Conservation (phyloP, 2,113 vertebrate genomes). For the Phrynosoma blainvillii region DNA sequence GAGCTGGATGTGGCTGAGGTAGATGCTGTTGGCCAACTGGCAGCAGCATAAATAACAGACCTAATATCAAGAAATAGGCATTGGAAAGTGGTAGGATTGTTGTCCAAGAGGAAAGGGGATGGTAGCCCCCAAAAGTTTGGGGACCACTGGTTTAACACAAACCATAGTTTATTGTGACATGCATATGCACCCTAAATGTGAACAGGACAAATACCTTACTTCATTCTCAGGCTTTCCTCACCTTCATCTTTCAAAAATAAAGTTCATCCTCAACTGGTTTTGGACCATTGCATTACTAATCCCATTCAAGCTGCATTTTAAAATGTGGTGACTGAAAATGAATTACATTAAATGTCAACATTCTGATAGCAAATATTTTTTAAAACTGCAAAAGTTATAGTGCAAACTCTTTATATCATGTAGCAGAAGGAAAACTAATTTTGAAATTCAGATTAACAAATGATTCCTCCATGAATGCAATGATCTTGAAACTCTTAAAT, state of each 20-base stretch:
- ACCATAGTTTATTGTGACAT: neutral
- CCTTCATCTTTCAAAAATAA: neutral
- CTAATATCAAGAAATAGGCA: neutral
- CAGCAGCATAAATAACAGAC: neutral
- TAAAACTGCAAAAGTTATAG: slow-evolving; percentile 16
- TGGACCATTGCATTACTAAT: neutral
- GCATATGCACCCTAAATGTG: neutral
- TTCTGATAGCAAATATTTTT: neutral
- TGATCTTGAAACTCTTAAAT: slow-evolving; percentile 27
- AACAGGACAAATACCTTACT: neutral
- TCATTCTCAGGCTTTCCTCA: neutral
- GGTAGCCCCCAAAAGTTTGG: too few relatives aligned
- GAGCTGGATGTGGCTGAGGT: neutral
- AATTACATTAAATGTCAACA: neutral
- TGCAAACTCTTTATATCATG: neutral
- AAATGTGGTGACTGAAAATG: slow-evolving; percentile 4
- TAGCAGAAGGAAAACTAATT: slow-evolving; percentile 28
- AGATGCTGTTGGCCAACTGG: too few relatives aligned
- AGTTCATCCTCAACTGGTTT: neutral
- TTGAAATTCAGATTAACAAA: slow-evolving; percentile 13
- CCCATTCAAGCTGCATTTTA: neutral
- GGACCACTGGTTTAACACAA: neutral
- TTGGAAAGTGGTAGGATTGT: too few relatives aligned
- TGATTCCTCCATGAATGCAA: neutral
- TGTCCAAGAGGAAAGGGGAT: too few relatives aligned